A percentile compares a stretch with the other conserved stretches of the same genome.
Evolutionary conservation across 2,888 invertebrate species (phyloP).

Genomic region (Apocheima hispidaria): DNA sequence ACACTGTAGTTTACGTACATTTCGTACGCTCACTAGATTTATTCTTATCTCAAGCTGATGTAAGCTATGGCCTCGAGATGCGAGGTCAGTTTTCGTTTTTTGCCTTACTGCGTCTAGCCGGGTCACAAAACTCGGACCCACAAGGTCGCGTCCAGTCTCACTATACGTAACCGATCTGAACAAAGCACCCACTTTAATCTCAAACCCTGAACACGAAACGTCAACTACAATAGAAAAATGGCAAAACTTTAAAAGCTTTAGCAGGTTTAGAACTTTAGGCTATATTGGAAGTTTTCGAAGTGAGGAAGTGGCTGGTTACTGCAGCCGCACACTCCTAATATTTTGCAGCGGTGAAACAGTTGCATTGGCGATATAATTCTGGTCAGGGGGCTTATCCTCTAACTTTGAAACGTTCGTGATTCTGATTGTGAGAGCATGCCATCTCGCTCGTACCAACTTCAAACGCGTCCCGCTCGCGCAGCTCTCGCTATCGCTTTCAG

Average conservation of each 20-base stretch:
- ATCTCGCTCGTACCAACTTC: too few relatives aligned
- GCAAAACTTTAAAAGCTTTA: slow-evolving; percentile 57
- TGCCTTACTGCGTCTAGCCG: slow-evolving; percentile 16
- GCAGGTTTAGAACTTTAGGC: slow-evolving; percentile 53
- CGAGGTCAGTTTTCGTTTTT: slow-evolving; percentile 14
- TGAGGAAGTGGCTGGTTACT: slow-evolving; percentile 2
- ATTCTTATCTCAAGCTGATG: slow-evolving; percentile 9
- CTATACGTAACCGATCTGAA: slow-evolving; percentile 18
- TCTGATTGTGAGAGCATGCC: too few relatives aligned
- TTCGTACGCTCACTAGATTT: background rate
- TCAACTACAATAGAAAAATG: slow-evolving; percentile 51
- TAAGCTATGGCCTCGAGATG: slow-evolving; percentile 1
- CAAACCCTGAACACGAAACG: slow-evolving; percentile 41
- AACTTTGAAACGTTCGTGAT: too few relatives aligned
- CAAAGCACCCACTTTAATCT: slow-evolving; percentile 31
- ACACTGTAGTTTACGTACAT: background rate
- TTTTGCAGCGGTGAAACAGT: background rate
- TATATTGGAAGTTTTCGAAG: slow-evolving; percentile 53
- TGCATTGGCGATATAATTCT: background rate
- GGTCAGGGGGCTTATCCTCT: too few relatives aligned
- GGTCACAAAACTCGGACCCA: slow-evolving; percentile 27
- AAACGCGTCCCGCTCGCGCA: too few relatives aligned
- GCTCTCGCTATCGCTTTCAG: too few relatives aligned
- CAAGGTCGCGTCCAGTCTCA: slow-evolving; percentile 24
- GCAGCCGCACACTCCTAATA: background rate